These are phyloP conservation scores for Meliscaeva auricollis DNA, from an alignment of 2,888 invertebrate species.

Conservation along the genomic window DNA sequence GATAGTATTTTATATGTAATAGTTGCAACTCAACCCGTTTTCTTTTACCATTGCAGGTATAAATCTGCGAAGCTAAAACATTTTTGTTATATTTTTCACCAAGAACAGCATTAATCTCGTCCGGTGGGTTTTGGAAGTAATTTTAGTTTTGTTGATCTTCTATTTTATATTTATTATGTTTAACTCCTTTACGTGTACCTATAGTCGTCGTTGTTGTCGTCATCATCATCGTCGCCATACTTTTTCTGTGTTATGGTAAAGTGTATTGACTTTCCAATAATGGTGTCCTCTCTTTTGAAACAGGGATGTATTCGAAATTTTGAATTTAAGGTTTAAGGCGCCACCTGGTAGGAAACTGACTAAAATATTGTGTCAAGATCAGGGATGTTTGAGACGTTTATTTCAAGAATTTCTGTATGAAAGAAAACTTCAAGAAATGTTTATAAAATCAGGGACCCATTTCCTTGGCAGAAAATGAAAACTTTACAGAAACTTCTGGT, in stretches of 20 bases:
- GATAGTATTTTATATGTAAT: background rate
- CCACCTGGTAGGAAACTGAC: background rate
- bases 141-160: constrained; percentile 14
- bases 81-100: constrained; percentile 63
- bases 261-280: constrained; percentile 49
- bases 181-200: constrained; percentile 14
- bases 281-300: constrained; percentile 45
- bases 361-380: too few species aligned
- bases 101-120: constrained; percentile 71
- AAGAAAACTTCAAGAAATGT: too few species aligned
- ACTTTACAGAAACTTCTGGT: too few species aligned
- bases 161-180: constrained; percentile 33
- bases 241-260: constrained; percentile 44
- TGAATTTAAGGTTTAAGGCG: background rate
- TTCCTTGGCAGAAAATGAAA: too few species aligned
- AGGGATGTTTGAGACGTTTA: too few species aligned
- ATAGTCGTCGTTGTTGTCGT: background rate
- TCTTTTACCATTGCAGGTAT: too few species aligned
- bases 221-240: constrained; percentile 7
- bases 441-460: too few species aligned
- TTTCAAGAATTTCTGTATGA: too few species aligned
- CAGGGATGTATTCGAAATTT: background rate
- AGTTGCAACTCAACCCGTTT: constrained; percentile 44
- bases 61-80: background rate
- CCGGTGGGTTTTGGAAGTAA: constrained; percentile 55